Conservation (phyloP, 2,888 invertebrate genomes). For the Pogonocherus hispidulus region DNA sequence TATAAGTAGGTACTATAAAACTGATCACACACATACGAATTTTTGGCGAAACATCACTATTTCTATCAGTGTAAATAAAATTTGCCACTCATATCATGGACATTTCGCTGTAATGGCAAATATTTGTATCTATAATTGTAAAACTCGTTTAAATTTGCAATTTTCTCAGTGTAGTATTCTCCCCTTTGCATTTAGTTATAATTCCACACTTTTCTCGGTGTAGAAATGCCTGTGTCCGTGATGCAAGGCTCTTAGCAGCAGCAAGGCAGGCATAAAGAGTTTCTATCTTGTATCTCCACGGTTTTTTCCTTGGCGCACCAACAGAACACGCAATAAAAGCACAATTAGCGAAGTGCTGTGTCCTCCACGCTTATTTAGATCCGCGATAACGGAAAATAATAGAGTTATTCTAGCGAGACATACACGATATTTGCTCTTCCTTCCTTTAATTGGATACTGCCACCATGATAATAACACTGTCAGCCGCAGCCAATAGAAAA, state of each 20-base stretch:
- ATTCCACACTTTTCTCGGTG: not conserved
- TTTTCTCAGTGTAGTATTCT: no score
- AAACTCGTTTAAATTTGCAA: no score
- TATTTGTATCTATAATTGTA: no score
- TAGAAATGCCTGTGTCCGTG: constrained; percentile 7
- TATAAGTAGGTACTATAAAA: no score
- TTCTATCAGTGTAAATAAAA: no score
- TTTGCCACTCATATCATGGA: no score
- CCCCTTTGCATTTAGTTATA: no score
- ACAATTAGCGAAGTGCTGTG: constrained; percentile 66
- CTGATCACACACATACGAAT: no score
- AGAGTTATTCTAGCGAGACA: constrained; percentile 65
- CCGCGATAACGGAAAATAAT: constrained; percentile 66
- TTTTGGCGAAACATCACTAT: no score
- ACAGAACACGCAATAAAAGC: constrained; percentile 63
- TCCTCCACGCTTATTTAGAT: constrained; percentile 68
- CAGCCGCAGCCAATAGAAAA: not conserved
- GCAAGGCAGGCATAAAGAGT: constrained; percentile 26
- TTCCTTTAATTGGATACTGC: constrained; percentile 62
- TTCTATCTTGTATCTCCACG: constrained; percentile 34
- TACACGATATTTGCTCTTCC: constrained; percentile 65
- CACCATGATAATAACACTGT: not conserved
- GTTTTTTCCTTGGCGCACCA: constrained; percentile 31
- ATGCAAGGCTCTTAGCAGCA: constrained; percentile 20
- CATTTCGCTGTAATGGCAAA: no score